Evolutionary conservation across 2,888 invertebrate species (phyloP), one percentile per base, ranked within the genome.

Genomic region (Amiota communis): DNA sequence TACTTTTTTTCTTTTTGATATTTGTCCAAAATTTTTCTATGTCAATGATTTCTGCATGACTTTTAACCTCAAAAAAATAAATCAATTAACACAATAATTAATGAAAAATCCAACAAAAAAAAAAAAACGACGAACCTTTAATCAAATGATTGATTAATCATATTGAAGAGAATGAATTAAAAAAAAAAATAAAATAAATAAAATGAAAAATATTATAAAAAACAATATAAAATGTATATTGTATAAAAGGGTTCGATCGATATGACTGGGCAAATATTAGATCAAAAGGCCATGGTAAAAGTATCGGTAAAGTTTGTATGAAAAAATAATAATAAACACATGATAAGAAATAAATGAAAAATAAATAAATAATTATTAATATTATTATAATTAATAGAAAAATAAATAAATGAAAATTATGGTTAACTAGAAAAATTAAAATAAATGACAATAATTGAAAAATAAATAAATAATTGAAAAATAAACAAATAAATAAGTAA

Each of bases 61-160:
- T 84, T 81, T 81, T 81, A 81, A 83, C 85, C 83, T 80, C 83
- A 74, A 77, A 77, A 53, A 53, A 53, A 75, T 74, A 84, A 83
- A 83, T 83, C 82, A 83, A 83, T 83, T 84, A 84, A 77, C 73
- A 20, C 11, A 63, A 3, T n/a, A 23, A 63, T 36, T n/a, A 61
- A 23, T 13, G 10, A 61, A 61, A 61, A 61, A 59, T 17, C 9
- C 9, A 11, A 12, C 6, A 36, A 61, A 23, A 61, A 61, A 23
- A 61, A 61, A 61, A 61, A 23, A 17, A n/a, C 17, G 56, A 56
- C 8, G 56, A 56, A 56, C 36, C 36, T 36, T 36, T 36, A 36
- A 36, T 36, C 36, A 65, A 65, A 65, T 49, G 17, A 65, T 12
- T 46, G 63, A 63, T 65, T 49, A 49, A 65, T 65, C 65, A 49